Conservation (phyloP, 2,797 vertebrate genomes). For the Hydrolagus colliei region DNA sequence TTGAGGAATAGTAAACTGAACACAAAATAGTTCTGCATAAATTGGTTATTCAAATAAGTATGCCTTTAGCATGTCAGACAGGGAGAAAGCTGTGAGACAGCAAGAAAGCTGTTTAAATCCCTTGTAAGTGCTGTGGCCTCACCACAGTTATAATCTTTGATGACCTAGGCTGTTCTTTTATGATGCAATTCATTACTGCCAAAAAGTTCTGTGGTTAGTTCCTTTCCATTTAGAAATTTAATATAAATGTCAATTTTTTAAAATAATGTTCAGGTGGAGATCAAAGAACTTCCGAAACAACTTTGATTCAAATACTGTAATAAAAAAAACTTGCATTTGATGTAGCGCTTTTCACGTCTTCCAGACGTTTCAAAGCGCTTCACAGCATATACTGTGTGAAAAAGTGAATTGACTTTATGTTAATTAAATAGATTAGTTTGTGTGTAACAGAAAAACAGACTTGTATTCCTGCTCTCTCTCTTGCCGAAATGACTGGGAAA, state of each 20-base stretch:
- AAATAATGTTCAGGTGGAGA: background rate
- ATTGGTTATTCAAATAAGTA: background rate
- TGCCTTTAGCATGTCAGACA: background rate
- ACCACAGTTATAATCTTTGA: background rate
- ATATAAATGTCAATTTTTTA: background rate
- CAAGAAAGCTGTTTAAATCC: background rate
- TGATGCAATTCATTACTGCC: conserved; percentile 1
- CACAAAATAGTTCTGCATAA: background rate
- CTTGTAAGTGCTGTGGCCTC: background rate
- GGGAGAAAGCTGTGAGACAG: no score
- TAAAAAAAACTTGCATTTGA: background rate
- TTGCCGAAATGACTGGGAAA: background rate
- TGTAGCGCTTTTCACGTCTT: no score
- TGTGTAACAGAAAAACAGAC: background rate
- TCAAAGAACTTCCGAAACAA: background rate
- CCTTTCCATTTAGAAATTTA: background rate
- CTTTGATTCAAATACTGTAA: background rate
- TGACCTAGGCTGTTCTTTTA: background rate
- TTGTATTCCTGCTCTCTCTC: background rate
- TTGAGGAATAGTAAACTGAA: no score
- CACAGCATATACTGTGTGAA: no score
- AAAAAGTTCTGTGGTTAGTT: background rate
- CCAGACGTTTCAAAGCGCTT: no score
- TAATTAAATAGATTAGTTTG: background rate
- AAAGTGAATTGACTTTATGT: background rate